Evolutionary conservation across 1,140 invertebrate genomes (phyloP).

Genomic region (Linepithema humile): DNA sequence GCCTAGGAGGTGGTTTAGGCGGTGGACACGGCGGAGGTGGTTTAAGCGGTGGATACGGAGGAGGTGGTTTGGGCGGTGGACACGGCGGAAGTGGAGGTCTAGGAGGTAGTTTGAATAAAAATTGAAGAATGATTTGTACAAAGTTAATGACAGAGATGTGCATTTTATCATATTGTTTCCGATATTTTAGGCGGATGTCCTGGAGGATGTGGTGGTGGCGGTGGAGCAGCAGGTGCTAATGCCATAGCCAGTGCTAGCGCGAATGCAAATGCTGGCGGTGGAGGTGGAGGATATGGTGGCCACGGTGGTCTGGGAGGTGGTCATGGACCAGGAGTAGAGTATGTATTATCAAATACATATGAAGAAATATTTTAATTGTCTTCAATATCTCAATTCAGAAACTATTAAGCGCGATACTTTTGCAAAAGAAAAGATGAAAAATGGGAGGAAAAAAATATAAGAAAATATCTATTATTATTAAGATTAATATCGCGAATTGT

Average conservation of each 20-base stretch:
- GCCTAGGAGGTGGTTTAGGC: conserved; percentile 13
- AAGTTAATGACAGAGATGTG: neutral
- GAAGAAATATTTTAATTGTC: neutral
- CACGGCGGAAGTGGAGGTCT: conserved; percentile 4
- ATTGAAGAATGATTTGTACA: neutral
- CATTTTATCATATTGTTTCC: neutral
- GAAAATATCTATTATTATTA: neutral
- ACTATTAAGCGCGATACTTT: neutral
- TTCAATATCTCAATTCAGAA: neutral
- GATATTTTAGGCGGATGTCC: conserved; percentile 21
- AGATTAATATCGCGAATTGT: neutral
- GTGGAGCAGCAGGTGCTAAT: conserved; percentile 54
- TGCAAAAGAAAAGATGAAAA: too few species aligned
- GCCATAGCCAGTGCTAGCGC: conserved; percentile 64
- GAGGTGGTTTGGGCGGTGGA: conserved; percentile 34
- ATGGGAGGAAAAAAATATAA: neutral
- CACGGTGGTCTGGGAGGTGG: conserved; percentile 4
- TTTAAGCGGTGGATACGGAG: conserved; percentile 48
- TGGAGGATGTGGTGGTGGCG: conserved; percentile 18
- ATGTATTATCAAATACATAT: conserved; percentile 24
- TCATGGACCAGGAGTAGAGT: conserved; percentile 56
- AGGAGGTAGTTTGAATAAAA: conserved; percentile 28
- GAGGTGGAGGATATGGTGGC: conserved; percentile 38
- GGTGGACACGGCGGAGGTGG: too few species aligned
- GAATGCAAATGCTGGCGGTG: conserved; percentile 59